Conservation (phyloP, 2,888 invertebrate genomes). For the Ophioninae sp. region DNA sequence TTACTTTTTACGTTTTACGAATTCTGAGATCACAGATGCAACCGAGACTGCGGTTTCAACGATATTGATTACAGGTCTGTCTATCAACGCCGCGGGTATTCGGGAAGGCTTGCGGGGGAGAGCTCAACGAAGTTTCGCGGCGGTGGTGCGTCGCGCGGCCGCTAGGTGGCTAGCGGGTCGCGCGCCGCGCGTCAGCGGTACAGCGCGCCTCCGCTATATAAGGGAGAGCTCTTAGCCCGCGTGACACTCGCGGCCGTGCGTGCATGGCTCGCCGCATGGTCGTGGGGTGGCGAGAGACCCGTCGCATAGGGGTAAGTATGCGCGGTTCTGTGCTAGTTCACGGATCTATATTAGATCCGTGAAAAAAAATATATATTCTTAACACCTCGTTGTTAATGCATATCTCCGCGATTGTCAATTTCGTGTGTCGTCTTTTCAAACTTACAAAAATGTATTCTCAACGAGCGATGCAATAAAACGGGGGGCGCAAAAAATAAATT, state of each 20-base stretch:
- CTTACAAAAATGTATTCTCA: neutral
- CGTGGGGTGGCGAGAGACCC: neutral
- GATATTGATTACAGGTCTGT: neutral
- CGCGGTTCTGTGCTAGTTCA: too few species aligned
- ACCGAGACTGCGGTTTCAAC: neutral
- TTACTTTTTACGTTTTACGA: neutral
- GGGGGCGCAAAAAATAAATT: neutral
- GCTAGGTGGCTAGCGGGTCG: constrained; percentile 4
- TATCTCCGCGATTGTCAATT: neutral
- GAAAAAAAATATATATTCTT: neutral
- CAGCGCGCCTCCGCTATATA: neutral
- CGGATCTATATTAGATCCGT: too few species aligned
- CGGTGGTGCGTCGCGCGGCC: neutral
- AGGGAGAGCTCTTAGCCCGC: neutral
- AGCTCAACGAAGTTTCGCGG: too few species aligned
- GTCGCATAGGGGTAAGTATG: too few species aligned
- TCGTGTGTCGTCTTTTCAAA: neutral
- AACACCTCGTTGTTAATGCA: neutral
- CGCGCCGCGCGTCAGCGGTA: neutral
- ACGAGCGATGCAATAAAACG: neutral
- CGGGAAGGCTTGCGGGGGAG: too few species aligned
- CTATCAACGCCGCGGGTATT: neutral
- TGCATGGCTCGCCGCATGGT: neutral
- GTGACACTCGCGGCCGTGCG: neutral
- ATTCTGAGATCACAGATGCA: neutral